Base-by-base conservation (phyloP, 2,113 vertebrate species). In the Dasypus novemcinctus region DNA sequence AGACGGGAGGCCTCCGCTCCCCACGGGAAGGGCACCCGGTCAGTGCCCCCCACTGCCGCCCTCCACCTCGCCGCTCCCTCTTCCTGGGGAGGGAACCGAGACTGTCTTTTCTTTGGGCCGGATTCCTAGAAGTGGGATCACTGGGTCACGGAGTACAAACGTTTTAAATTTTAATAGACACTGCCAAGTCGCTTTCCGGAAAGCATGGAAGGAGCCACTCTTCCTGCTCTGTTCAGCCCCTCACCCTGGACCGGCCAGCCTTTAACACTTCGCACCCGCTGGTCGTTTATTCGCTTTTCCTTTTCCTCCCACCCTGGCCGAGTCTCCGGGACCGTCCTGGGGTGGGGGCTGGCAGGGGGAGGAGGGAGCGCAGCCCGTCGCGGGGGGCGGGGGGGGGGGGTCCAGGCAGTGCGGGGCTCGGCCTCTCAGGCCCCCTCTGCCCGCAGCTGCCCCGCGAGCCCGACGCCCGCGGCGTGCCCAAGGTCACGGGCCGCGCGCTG, bases 401-500 rank as follows among this genome's bases (percentile, higher is more conserved):
- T 66, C 71, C 41, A 29, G 61, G 46, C 46, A 36, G 23, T 43
- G 68, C 43, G 2, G 18, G 54, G 20, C 20, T 57, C 21, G 54
- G 43, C n/a, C 63, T 69, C 46, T 61, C 69, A 9, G 41, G 68
- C 80, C 43, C 2, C 49, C 5, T 8, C 5, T 61, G 72, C 69
- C 9, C 1, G 20, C 41, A 21, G 14, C 66, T 76, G n/a, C 76
- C 20, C 31, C 6, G 2, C 4, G 52, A 46, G 79, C 41, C 59
- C 3, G n/a, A n/a, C n/a, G n/a, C n/a, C n/a, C 0, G 36, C 36
- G 18, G 31, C 66, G 36, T 17, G 93, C 31, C 68, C 95, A 96
- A 97, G 97, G 97, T 97, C 95, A 93, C n/a, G 64, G 64, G 46
- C 33, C 25, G 12, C 66, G 84, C 31, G 95, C 63, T 14, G 9